Evolutionary conservation across 2,888 invertebrate genomes (phyloP), one percentile per base, ranked within the genome.

Genomic region (Andrena bicolor): DNA sequence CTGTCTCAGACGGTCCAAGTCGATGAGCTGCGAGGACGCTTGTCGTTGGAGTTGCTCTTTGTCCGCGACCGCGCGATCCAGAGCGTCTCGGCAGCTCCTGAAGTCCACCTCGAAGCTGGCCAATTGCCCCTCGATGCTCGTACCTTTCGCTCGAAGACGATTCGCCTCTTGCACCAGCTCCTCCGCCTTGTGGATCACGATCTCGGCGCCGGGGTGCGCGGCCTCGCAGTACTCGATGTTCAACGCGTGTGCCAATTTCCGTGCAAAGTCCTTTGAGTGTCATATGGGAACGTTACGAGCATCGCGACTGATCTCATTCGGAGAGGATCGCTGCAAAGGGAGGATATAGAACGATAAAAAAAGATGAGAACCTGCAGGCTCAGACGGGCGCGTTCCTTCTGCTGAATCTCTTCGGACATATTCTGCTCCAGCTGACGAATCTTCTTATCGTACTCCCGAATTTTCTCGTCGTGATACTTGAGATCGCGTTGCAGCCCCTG

Each of bases 31-130:
- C 6, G 96, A 94, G 8, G 96, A 96, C 49, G 96, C 95, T 93
- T 97, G 97, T 53, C 97, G 95, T 89, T 97, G 97, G 30, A 97
- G 93, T 80, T 96, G 96, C 85, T 97, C 97, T 89, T 96, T 97
- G 87, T 98, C 97, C 4, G 94, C 93, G 81, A 95, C 94, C 0
- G 95, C 94, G 89, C 96, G 95, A 83, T 97, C 96, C 73, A 97
- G 93, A 28, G 96, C 95, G 87, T 96, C 96, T 86, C 96, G 94
- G 87, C 96, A 96, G 85, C 95, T 96, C 85, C 96, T 94, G 32
- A 96, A 94, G 86, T 97, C 97, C 86, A 96, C 95, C 93, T 97
- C 96, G 0, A 96, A 94, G 0, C 95, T 95, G 56, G 92, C 92
- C 61, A 95, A 87, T n/a, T 95, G 91, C n/a, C 94, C 85, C 93